phyloP scores from a whole-genome alignment of 2,797 vertebrate species.

The Lates japonicus region DNA sequence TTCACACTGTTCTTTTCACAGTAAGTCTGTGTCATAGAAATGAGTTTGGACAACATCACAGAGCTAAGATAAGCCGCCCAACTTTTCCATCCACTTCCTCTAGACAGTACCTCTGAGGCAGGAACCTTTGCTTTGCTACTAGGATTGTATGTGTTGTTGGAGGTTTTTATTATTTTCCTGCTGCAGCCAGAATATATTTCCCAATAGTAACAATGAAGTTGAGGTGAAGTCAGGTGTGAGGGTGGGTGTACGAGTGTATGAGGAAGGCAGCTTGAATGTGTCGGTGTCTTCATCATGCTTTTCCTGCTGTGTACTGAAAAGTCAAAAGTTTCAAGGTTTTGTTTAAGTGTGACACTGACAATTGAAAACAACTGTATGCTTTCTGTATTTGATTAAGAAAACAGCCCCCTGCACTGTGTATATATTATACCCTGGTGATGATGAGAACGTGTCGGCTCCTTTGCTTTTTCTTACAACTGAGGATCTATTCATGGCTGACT shows the following conservation, averaged over 20 bases:
- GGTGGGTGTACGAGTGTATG: constrained; percentile 13
- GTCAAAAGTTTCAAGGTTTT: constrained; percentile 54
- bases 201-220: constrained; percentile 27
- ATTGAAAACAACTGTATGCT: constrained; percentile 45
- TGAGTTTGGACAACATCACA: constrained; percentile 85
- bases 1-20: neutral
- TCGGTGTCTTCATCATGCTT: constrained; percentile 28
- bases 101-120: constrained; percentile 82
- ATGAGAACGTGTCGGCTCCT: constrained; percentile 55
- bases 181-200: constrained; percentile 21
- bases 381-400: constrained; percentile 64
- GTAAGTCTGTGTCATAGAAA: neutral
- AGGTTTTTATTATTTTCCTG: constrained; percentile 24
- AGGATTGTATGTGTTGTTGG: constrained; percentile 57
- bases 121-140: constrained; percentile 82
- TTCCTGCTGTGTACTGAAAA: constrained; percentile 4
- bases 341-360: constrained; percentile 35
- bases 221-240: constrained; percentile 45
- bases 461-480: constrained; percentile 55
- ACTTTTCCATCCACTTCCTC: constrained; percentile 86
- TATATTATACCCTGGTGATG: constrained; percentile 56
- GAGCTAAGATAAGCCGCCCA: constrained; percentile 86
- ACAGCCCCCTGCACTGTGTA: constrained; percentile 46
- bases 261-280: constrained; percentile 1
- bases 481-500: constrained; percentile 65